phyloP scores from a whole-genome alignment of 2,797 vertebrate genomes.

The Corythornis leucogaster region DNA sequence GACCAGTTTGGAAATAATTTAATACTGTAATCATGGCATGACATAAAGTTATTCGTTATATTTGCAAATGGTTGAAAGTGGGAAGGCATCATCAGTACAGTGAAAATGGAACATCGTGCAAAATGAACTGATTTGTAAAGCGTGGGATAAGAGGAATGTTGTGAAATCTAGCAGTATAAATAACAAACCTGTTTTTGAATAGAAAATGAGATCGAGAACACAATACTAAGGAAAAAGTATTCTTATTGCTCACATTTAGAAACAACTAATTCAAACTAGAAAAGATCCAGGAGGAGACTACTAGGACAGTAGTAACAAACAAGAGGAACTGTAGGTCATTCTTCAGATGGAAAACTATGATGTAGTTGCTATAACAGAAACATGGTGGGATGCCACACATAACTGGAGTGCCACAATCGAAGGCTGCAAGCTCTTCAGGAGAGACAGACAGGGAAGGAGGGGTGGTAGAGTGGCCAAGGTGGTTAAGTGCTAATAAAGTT shows the following conservation, averaged over 20 bases:
- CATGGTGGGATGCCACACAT: no score
- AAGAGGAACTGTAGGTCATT: no score
- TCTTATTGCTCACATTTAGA: background rate
- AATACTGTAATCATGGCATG: background rate
- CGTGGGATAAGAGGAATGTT: background rate
- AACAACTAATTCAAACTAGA: background rate
- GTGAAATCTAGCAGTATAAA: background rate
- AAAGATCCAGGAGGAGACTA: background rate
- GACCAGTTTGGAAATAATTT: background rate
- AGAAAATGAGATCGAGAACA: background rate
- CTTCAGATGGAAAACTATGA: no score
- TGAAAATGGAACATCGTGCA: background rate
- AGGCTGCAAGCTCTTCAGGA: no score
- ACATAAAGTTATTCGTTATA: background rate
- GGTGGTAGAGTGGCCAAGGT: no score
- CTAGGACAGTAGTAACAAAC: no score
- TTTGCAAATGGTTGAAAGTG: fast-evolving
- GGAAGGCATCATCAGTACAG: background rate
- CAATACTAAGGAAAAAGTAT: background rate
- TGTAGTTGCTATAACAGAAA: no score
- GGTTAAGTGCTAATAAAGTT: no score
- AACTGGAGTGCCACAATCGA: no score
- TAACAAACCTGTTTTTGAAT: background rate
- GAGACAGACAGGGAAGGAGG: no score
- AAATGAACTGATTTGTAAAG: background rate